phyloP scores from a whole-genome alignment of 2,888 invertebrate species.

The Panzeria rudis region DNA sequence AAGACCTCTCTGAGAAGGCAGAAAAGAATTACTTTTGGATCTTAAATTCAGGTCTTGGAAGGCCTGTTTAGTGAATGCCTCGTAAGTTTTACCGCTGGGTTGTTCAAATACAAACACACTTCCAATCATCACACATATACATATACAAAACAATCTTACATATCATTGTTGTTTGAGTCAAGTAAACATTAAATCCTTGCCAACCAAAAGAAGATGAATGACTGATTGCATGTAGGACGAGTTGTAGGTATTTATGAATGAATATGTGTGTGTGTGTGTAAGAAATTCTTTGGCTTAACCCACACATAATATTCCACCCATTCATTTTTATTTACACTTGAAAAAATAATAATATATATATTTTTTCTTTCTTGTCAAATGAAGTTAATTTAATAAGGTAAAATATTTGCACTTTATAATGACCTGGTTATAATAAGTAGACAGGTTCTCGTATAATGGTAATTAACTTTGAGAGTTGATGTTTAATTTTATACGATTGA shows the following conservation, averaged over 20 bases:
- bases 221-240: slow-evolving; percentile 42
- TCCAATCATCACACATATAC: background rate
- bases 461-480: background rate
- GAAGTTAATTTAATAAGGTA: slow-evolving; percentile 19
- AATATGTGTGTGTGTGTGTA: background rate
- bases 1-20: no score
- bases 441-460: background rate
- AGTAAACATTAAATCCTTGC: slow-evolving; percentile 68
- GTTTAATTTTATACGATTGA: background rate
- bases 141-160: background rate
- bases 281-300: background rate
- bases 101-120: slow-evolving; percentile 1
- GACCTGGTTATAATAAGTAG: slow-evolving; percentile 28
- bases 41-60: no score
- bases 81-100: no score
- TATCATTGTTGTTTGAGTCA: slow-evolving; percentile 59
- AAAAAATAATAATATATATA: background rate
- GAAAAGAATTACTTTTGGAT: no score
- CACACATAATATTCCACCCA: background rate
- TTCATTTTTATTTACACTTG: slow-evolving; percentile 35
- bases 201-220: slow-evolving; percentile 67
- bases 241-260: background rate
- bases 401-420: slow-evolving; percentile 33
- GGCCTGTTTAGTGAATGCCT: no score
- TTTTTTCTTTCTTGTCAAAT: background rate